Evolutionary conservation across 2,888 invertebrate species (phyloP).

Genomic region (Taenaris catops): DNA sequence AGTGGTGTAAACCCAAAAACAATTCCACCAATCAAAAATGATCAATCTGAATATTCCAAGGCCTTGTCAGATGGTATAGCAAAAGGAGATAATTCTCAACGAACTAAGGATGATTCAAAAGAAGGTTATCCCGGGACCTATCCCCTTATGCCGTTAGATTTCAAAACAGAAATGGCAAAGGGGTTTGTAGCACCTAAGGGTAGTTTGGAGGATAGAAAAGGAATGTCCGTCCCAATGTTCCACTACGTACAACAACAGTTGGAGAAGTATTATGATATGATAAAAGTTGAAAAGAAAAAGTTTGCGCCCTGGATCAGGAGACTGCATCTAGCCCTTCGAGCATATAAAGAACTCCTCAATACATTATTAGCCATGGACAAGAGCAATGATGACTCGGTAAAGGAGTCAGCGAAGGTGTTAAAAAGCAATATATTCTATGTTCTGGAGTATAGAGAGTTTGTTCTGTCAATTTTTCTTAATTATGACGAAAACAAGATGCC

Average conservation of each 20-base stretch:
- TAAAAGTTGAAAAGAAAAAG: conserved; percentile 92
- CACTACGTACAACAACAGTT: conserved; percentile 97
- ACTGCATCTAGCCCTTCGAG: conserved; percentile 90
- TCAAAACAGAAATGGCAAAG: conserved; percentile 68
- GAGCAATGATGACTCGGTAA: conserved; percentile 83
- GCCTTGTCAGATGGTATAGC: conserved; percentile 56
- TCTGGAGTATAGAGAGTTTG: conserved; percentile 95
- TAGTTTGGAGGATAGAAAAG: conserved; percentile 63
- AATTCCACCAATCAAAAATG: conserved; percentile 42
- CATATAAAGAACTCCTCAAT: conserved; percentile 90
- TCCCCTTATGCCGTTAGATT: conserved; percentile 64
- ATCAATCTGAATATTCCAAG: conserved; percentile 57
- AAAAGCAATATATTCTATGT: conserved; percentile 96
- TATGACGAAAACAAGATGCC: conserved; percentile 94
- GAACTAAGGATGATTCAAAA: conserved; percentile 61
- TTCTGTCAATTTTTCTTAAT: conserved; percentile 87
- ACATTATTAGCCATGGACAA: conserved; percentile 92
- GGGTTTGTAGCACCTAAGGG: conserved; percentile 69
- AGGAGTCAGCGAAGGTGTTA: conserved; percentile 90
- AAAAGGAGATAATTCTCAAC: conserved; percentile 54
- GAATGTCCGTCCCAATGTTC: conserved; percentile 92
- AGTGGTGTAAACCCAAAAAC: conserved; percentile 68
- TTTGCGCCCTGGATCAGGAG: conserved; percentile 89
- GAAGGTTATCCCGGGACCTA: conserved; percentile 49
- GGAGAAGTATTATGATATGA: conserved; percentile 91